Percentiles rank a stretch among this genome's conserved stretches.
phyloP scores from a whole-genome alignment of 2,113 vertebrate genomes.

The Lota lota region DNA sequence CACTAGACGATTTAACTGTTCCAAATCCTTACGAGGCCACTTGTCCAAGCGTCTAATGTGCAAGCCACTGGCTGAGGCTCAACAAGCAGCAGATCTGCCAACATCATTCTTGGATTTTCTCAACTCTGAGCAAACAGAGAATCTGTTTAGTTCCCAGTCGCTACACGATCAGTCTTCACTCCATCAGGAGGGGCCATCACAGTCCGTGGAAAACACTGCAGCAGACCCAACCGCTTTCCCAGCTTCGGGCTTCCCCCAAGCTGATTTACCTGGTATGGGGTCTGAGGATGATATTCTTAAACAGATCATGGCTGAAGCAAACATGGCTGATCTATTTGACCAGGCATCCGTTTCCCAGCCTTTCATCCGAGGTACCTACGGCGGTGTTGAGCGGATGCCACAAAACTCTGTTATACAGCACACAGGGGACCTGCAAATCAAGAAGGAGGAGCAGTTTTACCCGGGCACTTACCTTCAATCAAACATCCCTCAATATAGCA shows the following conservation, averaged over 20 bases:
- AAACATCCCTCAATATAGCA: constrained; percentile 65
- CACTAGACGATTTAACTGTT: constrained; percentile 87
- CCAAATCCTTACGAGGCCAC: constrained; percentile 93
- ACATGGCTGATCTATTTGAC: constrained; percentile 77
- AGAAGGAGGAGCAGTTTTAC: constrained; percentile 52
- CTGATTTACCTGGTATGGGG: constrained; percentile 58
- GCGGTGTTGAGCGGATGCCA: constrained; percentile 38
- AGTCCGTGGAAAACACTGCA: constrained; percentile 72
- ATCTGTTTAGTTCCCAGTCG: constrained; percentile 52
- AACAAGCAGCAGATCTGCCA: constrained; percentile 80
- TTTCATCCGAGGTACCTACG: constrained; percentile 56
- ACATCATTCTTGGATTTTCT: constrained; percentile 86
- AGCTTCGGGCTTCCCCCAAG: constrained; percentile 69
- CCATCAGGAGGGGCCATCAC: constrained; percentile 78
- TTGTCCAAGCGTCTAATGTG: constrained; percentile 89
- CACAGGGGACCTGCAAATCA: constrained; percentile 57
- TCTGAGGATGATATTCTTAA: constrained; percentile 82
- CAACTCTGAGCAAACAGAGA: constrained; percentile 80
- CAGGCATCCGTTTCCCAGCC: constrained; percentile 68
- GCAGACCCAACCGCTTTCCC: constrained; percentile 71
- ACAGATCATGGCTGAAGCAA: constrained; percentile 81
- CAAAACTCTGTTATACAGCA: constrained; percentile 71
- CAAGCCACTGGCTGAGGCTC: constrained; percentile 85
- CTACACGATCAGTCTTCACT: constrained; percentile 59
- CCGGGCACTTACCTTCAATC: constrained; percentile 68